These are phyloP conservation scores for Atta colombica DNA, from an alignment of 1,140 invertebrate species.

Conservation along the genomic window DNA sequence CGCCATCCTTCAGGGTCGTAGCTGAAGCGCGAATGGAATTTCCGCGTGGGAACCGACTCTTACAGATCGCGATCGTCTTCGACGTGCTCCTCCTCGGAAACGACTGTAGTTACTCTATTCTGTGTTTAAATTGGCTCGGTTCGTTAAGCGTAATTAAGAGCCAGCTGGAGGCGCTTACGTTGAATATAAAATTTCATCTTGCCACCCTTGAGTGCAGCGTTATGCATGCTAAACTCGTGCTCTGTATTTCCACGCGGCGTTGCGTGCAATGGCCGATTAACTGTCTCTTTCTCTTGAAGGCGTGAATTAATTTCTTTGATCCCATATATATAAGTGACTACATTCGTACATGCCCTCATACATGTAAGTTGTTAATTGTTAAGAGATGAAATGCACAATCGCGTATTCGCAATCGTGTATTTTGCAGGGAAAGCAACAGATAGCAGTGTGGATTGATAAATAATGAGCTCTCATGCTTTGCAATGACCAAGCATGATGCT, in stretches of 20 bases:
- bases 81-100: constrained; percentile 10
- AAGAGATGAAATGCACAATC: background rate
- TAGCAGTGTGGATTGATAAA: background rate
- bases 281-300: background rate
- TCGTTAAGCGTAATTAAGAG: constrained; percentile 72
- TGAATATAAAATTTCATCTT: constrained; percentile 60
- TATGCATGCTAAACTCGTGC: constrained; percentile 28
- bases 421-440: too few relatives aligned
- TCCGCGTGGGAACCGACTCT: constrained; percentile 41
- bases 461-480: constrained; percentile 16
- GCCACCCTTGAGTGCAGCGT: constrained; percentile 31
- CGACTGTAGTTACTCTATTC: constrained; percentile 19
- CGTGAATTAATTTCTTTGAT: constrained; percentile 16
- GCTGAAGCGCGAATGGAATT: constrained; percentile 43
- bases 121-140: constrained; percentile 61
- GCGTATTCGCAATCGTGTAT: background rate
- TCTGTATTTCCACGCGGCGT: constrained; percentile 26
- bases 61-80: constrained; percentile 43
- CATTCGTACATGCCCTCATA: background rate
- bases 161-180: constrained; percentile 6
- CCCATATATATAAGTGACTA: background rate
- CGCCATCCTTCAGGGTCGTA: constrained; percentile 7
- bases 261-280: constrained; percentile 57
- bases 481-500: constrained; percentile 17
- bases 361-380: too few relatives aligned